Conservation (phyloP, 2,797 vertebrate genomes). For the Leucoraja ocellata region DNA sequence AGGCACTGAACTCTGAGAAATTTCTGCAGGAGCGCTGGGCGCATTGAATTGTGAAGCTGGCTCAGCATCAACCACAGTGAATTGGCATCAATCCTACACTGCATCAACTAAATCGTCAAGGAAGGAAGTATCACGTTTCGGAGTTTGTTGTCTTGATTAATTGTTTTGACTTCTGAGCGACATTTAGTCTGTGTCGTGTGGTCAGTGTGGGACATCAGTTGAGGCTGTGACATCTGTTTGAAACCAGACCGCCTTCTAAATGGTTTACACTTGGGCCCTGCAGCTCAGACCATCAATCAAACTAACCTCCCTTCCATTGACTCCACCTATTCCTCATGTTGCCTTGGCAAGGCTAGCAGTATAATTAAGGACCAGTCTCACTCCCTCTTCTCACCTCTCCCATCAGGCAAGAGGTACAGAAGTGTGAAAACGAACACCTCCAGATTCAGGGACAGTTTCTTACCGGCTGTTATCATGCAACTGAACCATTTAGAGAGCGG, state of each 20-base stretch:
- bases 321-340: too few relatives aligned
- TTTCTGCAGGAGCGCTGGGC: neutral
- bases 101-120: neutral
- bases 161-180: neutral
- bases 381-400: too few relatives aligned
- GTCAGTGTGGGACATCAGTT: neutral
- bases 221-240: neutral
- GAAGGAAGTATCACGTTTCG: constrained; percentile 20
- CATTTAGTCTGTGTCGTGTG: neutral
- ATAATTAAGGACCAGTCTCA: too few relatives aligned
- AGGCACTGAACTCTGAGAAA: neutral
- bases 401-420: too few relatives aligned
- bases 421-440: too few relatives aligned
- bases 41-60: neutral
- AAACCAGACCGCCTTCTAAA: neutral
- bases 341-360: too few relatives aligned
- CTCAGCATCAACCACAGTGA: neutral
- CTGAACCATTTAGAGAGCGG: too few relatives aligned
- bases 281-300: neutral
- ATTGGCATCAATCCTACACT: neutral
- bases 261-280: neutral
- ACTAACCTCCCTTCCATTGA: too few relatives aligned
- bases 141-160: neutral
- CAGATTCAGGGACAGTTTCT: too few relatives aligned
- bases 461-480: too few relatives aligned